These are phyloP conservation scores for Polietes domitor DNA, from an alignment of 2,888 invertebrate genomes.

Conservation along the genomic window DNA sequence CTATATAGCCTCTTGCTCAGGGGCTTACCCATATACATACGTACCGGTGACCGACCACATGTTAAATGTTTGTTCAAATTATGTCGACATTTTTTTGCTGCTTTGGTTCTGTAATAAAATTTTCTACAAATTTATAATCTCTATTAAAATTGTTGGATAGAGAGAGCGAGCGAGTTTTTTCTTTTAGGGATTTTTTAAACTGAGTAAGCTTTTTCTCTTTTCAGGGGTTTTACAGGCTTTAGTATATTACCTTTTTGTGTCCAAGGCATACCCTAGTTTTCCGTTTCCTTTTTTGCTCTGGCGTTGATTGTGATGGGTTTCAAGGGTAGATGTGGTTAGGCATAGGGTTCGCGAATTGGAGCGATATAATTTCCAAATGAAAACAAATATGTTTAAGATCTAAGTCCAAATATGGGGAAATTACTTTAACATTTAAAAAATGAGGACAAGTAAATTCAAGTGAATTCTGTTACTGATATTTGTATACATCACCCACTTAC, in stretches of 20 bases:
- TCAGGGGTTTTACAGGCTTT: background rate
- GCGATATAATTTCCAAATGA: too few relatives aligned
- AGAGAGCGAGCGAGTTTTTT: conserved; percentile 14
- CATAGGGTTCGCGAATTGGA: too few relatives aligned
- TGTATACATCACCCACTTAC: too few relatives aligned
- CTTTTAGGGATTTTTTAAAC: background rate
- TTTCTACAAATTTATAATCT: conserved; percentile 53
- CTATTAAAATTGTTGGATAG: conserved; percentile 29
- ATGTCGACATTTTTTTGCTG: conserved; percentile 27
- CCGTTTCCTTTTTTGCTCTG: background rate
- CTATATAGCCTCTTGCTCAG: background rate
- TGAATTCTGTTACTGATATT: too few relatives aligned
- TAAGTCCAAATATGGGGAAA: too few relatives aligned
- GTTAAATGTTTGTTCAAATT: conserved; percentile 47
- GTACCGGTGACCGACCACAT: conserved; percentile 36
- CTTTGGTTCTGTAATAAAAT: conserved; percentile 26
- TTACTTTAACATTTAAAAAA: too few relatives aligned
- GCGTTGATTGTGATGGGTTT: background rate
- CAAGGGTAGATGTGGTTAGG: background rate
- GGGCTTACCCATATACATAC: conserved; percentile 17
- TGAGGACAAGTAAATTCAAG: too few relatives aligned
- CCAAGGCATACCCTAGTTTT: background rate
- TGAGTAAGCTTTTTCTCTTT: conserved; percentile 21
- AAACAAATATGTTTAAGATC: too few relatives aligned
- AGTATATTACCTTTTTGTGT: conserved; percentile 11